Evolutionary conservation across 1,140 invertebrate genomes (phyloP).

Genomic region (Delia radicum): DNA sequence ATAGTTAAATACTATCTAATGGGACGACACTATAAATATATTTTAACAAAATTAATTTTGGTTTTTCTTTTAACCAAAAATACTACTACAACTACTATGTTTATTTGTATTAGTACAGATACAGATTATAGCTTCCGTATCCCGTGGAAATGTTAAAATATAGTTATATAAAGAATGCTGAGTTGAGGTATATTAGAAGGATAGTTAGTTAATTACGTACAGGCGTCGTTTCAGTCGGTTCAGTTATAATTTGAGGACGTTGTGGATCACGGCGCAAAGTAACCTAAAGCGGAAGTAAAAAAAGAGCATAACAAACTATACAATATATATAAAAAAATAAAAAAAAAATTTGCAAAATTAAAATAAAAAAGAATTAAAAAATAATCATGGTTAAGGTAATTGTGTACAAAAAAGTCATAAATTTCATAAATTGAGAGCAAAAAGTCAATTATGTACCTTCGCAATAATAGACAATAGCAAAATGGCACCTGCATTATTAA

Average conservation of each 20-base stretch:
- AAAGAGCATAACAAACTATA: conserved; percentile 50
- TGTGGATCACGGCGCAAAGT: conserved; percentile 51
- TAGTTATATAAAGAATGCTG: neutral
- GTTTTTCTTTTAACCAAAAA: neutral
- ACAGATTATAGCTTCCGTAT: neutral
- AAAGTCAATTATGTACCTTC: too few relatives aligned
- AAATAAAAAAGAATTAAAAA: neutral
- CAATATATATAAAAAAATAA: conserved; percentile 21
- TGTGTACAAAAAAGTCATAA: too few relatives aligned
- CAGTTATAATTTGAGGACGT: conserved; percentile 50
- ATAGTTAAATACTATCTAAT: neutral
- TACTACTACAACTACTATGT: neutral
- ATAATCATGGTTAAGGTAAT: too few relatives aligned
- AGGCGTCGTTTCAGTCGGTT: conserved; percentile 56
- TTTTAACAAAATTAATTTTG: neutral
- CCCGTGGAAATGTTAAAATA: neutral
- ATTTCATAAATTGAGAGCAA: too few relatives aligned
- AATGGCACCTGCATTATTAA: too few relatives aligned
- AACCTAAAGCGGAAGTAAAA: conserved; percentile 54
- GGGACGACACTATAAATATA: neutral
- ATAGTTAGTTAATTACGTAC: conserved; percentile 52
- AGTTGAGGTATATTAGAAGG: neutral
- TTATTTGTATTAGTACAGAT: neutral
- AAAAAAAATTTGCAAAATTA: neutral
- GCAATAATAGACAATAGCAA: too few relatives aligned